Conservation (phyloP, 2,113 vertebrate genomes). For the Cervus canadensis region DNA sequence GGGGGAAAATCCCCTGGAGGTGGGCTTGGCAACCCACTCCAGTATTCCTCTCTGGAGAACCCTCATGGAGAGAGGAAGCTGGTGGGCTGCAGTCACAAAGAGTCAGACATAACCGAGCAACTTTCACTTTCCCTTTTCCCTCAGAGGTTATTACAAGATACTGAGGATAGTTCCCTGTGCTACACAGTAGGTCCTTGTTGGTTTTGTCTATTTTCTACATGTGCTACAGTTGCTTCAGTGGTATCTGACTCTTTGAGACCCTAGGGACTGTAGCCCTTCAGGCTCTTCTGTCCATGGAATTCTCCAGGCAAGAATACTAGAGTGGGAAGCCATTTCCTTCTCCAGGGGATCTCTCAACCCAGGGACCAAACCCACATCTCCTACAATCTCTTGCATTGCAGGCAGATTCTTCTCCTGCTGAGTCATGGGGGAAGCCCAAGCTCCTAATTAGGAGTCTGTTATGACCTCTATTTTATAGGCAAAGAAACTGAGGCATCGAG, state of each 20-base stretch:
- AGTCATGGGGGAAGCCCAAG: not conserved
- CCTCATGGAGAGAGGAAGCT: not conserved
- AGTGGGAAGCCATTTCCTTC: not conserved
- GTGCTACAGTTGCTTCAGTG: not conserved
- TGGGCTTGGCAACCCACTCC: not conserved
- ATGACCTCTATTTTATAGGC: not conserved
- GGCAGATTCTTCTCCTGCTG: not conserved
- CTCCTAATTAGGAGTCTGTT: not conserved
- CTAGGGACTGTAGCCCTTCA: not conserved
- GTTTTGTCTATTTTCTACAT: not conserved
- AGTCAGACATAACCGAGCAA: not conserved
- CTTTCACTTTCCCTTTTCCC: not conserved
- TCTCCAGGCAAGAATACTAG: not conserved
- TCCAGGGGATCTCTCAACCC: not conserved
- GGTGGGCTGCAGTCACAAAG: not conserved
- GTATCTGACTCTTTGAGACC: not conserved
- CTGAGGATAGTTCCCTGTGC: not conserved
- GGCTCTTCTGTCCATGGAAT: not conserved
- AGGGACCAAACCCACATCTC: not conserved
- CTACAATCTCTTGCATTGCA: not conserved
- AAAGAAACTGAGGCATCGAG: not conserved
- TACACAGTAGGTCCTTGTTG: not conserved
- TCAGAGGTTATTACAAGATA: not conserved
- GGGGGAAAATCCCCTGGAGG: not conserved
- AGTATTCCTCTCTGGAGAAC: not conserved